These are phyloP conservation scores for Araneus ventricosus DNA, from an alignment of 1,140 invertebrate species.

Conservation along the genomic window DNA sequence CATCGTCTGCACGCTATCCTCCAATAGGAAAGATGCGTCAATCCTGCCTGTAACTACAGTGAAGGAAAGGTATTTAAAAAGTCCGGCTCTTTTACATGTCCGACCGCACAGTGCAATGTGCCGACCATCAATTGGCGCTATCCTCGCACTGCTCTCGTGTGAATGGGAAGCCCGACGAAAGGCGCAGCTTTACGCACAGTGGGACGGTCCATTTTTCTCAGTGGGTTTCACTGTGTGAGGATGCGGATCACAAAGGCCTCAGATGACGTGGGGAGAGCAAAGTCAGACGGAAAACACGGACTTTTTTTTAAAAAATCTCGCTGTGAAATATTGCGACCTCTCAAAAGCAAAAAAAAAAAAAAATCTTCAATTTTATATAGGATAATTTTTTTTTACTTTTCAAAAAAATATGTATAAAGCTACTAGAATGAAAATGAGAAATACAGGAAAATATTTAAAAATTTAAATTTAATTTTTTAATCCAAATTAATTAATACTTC, in stretches of 20 bases:
- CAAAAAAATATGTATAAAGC: too few species aligned
- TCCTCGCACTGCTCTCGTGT: not conserved
- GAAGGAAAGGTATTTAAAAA: conserved; percentile 45
- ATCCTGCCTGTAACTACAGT: not conserved
- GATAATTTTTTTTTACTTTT: too few species aligned
- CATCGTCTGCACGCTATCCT: not conserved
- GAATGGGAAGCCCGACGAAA: conserved; percentile 38
- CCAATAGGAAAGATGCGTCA: not conserved
- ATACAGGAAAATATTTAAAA: too few species aligned
- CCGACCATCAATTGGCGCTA: conserved; percentile 42
- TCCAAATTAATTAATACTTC: too few species aligned
- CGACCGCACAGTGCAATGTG: not conserved
- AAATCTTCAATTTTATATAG: too few species aligned
- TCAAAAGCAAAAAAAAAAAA: too few species aligned
- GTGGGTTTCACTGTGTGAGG: conserved; percentile 11
- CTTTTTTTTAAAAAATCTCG: too few species aligned
- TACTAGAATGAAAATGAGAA: too few species aligned
- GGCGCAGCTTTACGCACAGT: conserved; percentile 57
- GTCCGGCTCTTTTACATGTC: conserved; percentile 43
- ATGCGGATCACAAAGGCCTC: not conserved
- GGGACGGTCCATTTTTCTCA: conserved; percentile 33
- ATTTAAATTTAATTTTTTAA: too few species aligned
- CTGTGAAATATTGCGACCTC: too few species aligned
- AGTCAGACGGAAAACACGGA: too few species aligned
- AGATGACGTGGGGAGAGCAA: too few species aligned